phyloP scores from a whole-genome alignment of 2,888 invertebrate genomes.

The Allacma fusca region DNA sequence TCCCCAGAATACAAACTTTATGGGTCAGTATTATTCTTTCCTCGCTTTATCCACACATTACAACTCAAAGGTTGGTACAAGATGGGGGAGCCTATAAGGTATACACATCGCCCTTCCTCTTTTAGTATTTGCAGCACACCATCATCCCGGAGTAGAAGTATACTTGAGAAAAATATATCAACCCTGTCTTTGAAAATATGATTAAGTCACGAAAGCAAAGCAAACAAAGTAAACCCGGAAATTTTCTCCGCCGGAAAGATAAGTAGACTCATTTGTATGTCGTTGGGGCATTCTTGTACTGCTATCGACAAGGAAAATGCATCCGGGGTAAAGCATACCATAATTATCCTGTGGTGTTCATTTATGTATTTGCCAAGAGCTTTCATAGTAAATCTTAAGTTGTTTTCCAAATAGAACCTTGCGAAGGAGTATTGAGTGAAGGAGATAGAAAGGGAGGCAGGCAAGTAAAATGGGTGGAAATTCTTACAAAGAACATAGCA shows the following conservation, averaged over 20 bases:
- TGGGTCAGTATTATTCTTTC: neutral
- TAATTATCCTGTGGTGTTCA: neutral
- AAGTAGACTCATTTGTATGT: neutral
- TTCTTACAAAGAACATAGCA: constrained; percentile 55
- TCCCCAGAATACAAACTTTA: neutral
- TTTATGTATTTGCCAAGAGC: neutral
- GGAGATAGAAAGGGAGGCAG: neutral
- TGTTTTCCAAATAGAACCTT: neutral
- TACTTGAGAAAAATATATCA: neutral
- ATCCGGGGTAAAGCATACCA: too few relatives aligned
- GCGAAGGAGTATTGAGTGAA: neutral
- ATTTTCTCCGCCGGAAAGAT: neutral
- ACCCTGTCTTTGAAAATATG: neutral
- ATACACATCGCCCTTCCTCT: too few relatives aligned
- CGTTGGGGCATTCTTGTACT: neutral
- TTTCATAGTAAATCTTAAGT: neutral
- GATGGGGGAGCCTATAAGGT: too few relatives aligned
- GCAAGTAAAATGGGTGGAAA: constrained; percentile 3
- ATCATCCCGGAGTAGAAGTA: neutral
- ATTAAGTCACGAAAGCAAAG: neutral
- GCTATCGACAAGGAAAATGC: too few relatives aligned
- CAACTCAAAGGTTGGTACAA: too few relatives aligned
- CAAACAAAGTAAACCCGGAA: neutral
- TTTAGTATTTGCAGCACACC: too few relatives aligned
- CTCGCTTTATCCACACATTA: neutral